Evolutionary conservation across 2,113 vertebrate species (phyloP), one percentile per base, ranked within the genome.

Genomic region (Puma concolor): DNA sequence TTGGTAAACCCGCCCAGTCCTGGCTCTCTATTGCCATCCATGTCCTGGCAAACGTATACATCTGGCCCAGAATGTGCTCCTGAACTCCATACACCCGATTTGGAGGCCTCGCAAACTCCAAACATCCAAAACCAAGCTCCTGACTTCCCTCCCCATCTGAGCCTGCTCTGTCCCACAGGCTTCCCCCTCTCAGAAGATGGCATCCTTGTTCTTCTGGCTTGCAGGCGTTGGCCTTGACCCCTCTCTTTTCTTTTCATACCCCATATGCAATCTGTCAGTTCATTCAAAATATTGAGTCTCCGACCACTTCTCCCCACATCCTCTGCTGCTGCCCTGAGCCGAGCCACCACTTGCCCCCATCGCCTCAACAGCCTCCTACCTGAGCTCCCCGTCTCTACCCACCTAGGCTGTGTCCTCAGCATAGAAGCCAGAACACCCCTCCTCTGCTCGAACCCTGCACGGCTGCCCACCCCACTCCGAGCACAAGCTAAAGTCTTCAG

Each of bases 1-100:
- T 48, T 27, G 16, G 16, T 19, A 12, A 41, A 10, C 48, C 41
- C n/a, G 27, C 12, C 71, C 44, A 3, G 27, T 11, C 72, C 27
- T 16, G 54, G 31, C 36, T 8, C 41, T 36, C 27, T 1, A 0
- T 9, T 3, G 10, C 7, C 33, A 3, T 44, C 33, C 33, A 0
- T 4, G 4, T 6, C 38, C 74, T 81, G 50, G 33, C 48, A 15
- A 16, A 11, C 5, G 14, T 23, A 9, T 13, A 5, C 36, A 29
- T 44, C 89, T 4, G 13, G 77, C 6, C 19, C 76, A 89, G 64
- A 72, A 25, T 9, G 27, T 36, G 66, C n/a, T 54, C 63, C 77
- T 21, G 25, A 11, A 27, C 2, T 31, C 48, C 48, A 3, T 27
- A 13, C 2, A 21, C 11, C 60, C 64, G 38, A 19, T 15, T 9